Conservation (phyloP, 1,140 invertebrate species). For the Nomia melanderi region DNA sequence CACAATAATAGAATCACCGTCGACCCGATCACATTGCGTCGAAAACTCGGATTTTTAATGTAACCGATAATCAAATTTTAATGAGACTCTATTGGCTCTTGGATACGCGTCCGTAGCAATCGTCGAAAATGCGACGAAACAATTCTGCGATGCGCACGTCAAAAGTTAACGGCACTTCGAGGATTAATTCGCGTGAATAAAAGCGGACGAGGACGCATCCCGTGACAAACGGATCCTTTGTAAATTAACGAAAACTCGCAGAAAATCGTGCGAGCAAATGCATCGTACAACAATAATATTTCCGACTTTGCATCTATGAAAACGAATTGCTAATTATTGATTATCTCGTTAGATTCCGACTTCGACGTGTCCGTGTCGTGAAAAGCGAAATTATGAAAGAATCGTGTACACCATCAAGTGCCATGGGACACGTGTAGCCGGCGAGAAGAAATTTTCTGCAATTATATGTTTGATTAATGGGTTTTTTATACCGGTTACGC, state of each 20-base stretch:
- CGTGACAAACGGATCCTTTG: no score
- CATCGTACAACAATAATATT: no score
- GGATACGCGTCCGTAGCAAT: not conserved
- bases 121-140: not conserved
- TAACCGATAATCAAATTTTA: conserved; percentile 5
- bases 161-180: not conserved
- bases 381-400: not conserved
- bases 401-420: not conserved
- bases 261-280: no score
- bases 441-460: not conserved
- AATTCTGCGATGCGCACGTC: not conserved
- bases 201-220: no score
- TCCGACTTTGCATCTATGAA: no score
- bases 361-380: no score
- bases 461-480: conserved; percentile 10
- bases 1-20: not conserved
- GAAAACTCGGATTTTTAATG: conserved; percentile 1
- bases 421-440: not conserved
- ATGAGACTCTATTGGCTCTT: conserved; percentile 1
- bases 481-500: not conserved
- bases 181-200: conserved; percentile 4
- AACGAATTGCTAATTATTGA: no score
- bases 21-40: not conserved
- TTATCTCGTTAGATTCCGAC: no score
- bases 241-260: no score